Conservation (phyloP, 64 coral and sea anemone species). For the Montipora capricornis region DNA sequence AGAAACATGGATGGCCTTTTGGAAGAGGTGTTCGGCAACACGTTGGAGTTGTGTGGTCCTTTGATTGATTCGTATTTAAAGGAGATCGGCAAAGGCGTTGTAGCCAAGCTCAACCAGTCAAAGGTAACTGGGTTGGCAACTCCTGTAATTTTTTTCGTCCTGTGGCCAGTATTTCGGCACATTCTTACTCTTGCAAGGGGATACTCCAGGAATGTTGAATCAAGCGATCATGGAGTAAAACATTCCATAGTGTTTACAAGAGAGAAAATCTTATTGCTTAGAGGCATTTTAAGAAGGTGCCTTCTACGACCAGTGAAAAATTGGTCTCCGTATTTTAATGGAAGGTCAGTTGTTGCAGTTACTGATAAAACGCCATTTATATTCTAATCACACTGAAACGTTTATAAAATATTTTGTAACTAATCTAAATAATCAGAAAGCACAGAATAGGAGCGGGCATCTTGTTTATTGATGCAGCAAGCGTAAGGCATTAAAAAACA, state of each 20-base stretch:
- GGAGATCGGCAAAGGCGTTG: constrained; percentile 39
- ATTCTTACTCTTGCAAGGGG: constrained; percentile 32
- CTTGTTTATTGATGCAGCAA: too few species aligned
- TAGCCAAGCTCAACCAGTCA: constrained; percentile 39
- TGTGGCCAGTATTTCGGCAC: not conserved
- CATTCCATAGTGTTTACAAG: not conserved
- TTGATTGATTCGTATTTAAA: not conserved
- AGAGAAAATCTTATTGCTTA: too few species aligned
- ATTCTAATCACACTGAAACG: too few species aligned
- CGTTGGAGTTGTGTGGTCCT: too few species aligned
- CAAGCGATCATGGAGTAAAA: not conserved
- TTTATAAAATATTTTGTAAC: too few species aligned
- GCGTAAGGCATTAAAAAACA: not conserved
- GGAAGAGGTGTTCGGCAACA: too few species aligned
- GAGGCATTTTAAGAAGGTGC: too few species aligned
- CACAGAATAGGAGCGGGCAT: too few species aligned
- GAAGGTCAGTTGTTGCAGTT: not conserved
- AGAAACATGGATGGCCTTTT: too few species aligned
- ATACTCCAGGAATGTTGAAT: constrained; percentile 21
- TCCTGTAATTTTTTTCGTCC: constrained; percentile 50
- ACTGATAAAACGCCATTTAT: not conserved
- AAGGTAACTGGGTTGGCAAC: constrained; percentile 53
- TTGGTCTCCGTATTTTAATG: too few species aligned
- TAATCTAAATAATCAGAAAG: too few species aligned
- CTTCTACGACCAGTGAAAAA: too few species aligned